Evolutionary conservation across 2,113 vertebrate genomes (phyloP), one percentile per base, ranked within the genome.

Genomic region (Todiramphus chloris): DNA sequence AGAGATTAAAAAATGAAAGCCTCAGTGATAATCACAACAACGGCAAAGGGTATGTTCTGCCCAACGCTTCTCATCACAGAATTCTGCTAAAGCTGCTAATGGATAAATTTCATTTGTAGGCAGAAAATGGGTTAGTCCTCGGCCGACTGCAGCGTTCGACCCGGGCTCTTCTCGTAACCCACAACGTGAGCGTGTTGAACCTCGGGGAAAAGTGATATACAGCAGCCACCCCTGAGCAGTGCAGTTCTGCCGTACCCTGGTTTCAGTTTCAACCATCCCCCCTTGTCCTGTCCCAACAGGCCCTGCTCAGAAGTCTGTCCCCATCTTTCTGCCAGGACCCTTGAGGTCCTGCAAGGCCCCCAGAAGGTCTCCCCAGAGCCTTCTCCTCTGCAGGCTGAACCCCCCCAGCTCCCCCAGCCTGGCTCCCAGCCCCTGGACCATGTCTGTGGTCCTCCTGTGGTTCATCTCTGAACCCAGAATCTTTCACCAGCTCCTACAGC

Each of bases 11-110:
- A 66, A 35, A 1, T 2, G 2, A 66, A 84, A 37, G 35, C 21
- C 44, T 48, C 2, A 3, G 18, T 6, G 16, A 30, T 39, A 84
- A 11, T 39, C 16, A 63, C 39, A 16, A 37, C 15, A 13, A 59
- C 19, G 15, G 37, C n/a, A 27, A 14, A 6, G 14, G 2, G 7
- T 67, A 3, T 67, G 75, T 75, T 31, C 37, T 55, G 78, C n/a
- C 37, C 55, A 37, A 46, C 5, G 2, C 18, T 77, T 44, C 51
- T 11, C 6, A 44, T 53, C 0, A 2, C 1, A 2, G 30, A 58
- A 55, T 72, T 83, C 70, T 90, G 56, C 66, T 53, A 55, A 82
- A 33, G 55, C 72, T 35, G 35, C 9, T 14, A 35, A 70, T 21
- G 51, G 50, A 60, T 16, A 39, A 9, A 8, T 39, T 58, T 37